Evolutionary conservation across 2,113 vertebrate genomes (phyloP), one percentile per base, ranked within the genome.

Genomic region (Serinus canaria): DNA sequence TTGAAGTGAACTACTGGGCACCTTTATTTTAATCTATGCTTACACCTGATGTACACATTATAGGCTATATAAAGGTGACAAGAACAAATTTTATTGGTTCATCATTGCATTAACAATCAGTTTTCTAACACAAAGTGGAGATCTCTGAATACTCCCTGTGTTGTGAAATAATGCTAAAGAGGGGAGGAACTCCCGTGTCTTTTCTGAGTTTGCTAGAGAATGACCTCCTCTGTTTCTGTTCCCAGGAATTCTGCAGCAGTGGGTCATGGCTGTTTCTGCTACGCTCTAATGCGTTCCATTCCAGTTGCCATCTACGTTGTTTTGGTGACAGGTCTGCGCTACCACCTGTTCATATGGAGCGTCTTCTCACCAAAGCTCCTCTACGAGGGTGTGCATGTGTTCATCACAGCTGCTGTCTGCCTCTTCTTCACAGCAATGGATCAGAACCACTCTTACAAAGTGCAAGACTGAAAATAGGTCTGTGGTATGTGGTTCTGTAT

Each of bases 331-430:
- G 96, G 96, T 23, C 98, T 99, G 89, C 98, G 99, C n/a, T 99
- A 99, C 92, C 99, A 99, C 93, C 97, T 99, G 56, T 99, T 99
- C 96, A 99, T 99, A 94, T 99, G 99, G 99, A 99, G 99, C 1
- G 99, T 99, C 59, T 99, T 99, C 95, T 99, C 99, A 0, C 99
- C 99, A 9, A 99, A 99, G 91, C 97, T 99, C 0, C 98, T 99
- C 13, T 99, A 99, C 6, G 99, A 99, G 97, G 98, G 98, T n/a
- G 96, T 98, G 96, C 99, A 98, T 39, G 97, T 98, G 31, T 97
- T 99, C 94, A 96, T 99, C 90, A 98, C 98, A 3, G 97, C 98
- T 0, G 92, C 82, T 13, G n/a, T 99, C 80, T 99, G 99, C 70
- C 73, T 98, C 16, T 97, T 99, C 92, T 99, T 99, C 97, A 98